A percentile compares a stretch with the other conserved stretches of the same genome.
phyloP scores from a whole-genome alignment of 2,113 vertebrate genomes.

The Centrocercus urophasianus region DNA sequence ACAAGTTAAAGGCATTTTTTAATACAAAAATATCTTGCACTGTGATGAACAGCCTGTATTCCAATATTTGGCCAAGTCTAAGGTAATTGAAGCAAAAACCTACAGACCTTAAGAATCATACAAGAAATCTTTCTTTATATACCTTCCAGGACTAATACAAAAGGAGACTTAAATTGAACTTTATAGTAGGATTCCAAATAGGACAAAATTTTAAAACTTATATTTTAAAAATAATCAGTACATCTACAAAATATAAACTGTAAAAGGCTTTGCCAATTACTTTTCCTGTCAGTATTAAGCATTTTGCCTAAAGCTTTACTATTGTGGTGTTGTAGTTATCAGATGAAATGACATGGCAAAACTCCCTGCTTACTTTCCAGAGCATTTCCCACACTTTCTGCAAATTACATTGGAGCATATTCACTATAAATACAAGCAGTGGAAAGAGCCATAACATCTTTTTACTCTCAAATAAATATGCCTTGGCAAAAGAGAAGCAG shows the following conservation, averaged over 20 bases:
- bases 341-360: conserved; percentile 56
- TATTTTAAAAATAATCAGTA: conserved; percentile 3
- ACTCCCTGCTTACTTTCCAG: conserved; percentile 59
- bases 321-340: conserved; percentile 30
- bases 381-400: conserved; percentile 36
- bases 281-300: conserved; percentile 59
- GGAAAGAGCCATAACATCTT: conserved; percentile 2
- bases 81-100: conserved; percentile 13
- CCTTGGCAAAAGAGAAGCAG: not conserved
- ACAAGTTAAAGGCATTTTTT: not conserved
- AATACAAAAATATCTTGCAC: conserved; percentile 4
- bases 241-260: conserved; percentile 20
- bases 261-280: conserved; percentile 35
- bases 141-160: conserved; percentile 12
- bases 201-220: not conserved
- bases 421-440: not conserved
- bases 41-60: not conserved
- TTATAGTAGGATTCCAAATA: not conserved
- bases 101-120: not conserved
- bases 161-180: conserved; percentile 30
- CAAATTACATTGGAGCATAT: conserved; percentile 20
- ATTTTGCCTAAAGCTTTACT: conserved; percentile 72
- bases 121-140: not conserved
- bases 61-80: conserved; percentile 8
- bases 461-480: conserved; percentile 39